Conservation (phyloP, 2,113 vertebrate genomes). For the Scatophagus argus region DNA sequence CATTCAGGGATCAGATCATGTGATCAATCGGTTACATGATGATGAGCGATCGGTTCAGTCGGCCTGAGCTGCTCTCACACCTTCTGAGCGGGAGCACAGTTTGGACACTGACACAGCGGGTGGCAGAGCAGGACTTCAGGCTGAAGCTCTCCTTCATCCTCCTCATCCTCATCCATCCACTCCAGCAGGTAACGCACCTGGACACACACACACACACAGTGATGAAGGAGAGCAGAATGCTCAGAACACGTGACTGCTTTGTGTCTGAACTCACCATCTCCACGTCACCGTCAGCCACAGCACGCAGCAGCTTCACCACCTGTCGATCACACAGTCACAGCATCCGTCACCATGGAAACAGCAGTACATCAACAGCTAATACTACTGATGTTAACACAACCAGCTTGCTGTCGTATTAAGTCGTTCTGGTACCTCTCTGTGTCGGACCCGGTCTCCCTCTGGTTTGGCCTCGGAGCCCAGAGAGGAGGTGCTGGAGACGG, state of each 20-base stretch:
- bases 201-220: conserved; percentile 14
- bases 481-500: conserved; percentile 90
- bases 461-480: conserved; percentile 77
- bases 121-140: conserved; percentile 88
- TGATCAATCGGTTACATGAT: too few species aligned
- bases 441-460: conserved; percentile 83
- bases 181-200: conserved; percentile 96
- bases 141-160: conserved; percentile 67
- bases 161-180: conserved; percentile 92
- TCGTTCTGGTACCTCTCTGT: conserved; percentile 86
- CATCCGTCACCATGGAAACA: neutral
- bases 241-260: neutral
- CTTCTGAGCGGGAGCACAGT: conserved; percentile 92
- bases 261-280: conserved; percentile 90
- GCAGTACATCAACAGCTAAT: neutral
- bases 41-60: too few species aligned
- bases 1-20: too few species aligned
- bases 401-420: neutral
- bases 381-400: neutral
- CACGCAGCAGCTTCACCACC: conserved; percentile 96
- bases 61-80: too few species aligned
- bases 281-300: conserved; percentile 93
- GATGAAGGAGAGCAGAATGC: neutral
- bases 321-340: conserved; percentile 69
- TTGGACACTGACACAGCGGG: conserved; percentile 93